phyloP scores from a whole-genome alignment of 2,888 invertebrate genomes.

The Callyntrura guangdongensis region DNA sequence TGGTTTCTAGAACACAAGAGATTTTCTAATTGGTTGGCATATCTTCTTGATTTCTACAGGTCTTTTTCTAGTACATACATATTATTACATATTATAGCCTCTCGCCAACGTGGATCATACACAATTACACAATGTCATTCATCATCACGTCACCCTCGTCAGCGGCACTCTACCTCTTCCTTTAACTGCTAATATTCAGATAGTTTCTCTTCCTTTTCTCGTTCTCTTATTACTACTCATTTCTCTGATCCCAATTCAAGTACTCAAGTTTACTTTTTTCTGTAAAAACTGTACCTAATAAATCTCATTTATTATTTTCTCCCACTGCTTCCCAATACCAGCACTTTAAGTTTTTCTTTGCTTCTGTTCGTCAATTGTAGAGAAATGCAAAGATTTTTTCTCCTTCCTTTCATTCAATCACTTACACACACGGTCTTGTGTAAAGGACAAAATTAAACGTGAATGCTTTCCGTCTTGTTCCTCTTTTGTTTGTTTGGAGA shows the following conservation, averaged over 20 bases:
- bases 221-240: constrained; percentile 10
- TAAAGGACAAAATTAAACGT: constrained; percentile 11
- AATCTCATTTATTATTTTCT: constrained; percentile 58
- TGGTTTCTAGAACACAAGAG: no score
- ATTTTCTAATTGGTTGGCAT: no score
- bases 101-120: no score
- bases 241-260: constrained; percentile 13
- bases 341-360: no score
- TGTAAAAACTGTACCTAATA: constrained; percentile 30
- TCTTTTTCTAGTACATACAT: no score
- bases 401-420: not conserved
- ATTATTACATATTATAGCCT: no score
- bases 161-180: no score
- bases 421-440: not conserved
- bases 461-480: constrained; percentile 1
- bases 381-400: constrained; percentile 61
- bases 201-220: not conserved
- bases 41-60: no score
- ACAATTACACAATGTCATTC: not conserved
- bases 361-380: constrained; percentile 31
- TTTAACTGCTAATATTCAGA: no score
- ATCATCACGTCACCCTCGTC: no score
- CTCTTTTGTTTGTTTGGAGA: constrained; percentile 44
- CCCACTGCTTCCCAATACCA: not conserved
- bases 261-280: not conserved